Percentiles rank a stretch among this genome's conserved stretches.
These are phyloP conservation scores for Ctena decussata DNA, from an alignment of 2,888 invertebrate species.

Conservation along the genomic window DNA sequence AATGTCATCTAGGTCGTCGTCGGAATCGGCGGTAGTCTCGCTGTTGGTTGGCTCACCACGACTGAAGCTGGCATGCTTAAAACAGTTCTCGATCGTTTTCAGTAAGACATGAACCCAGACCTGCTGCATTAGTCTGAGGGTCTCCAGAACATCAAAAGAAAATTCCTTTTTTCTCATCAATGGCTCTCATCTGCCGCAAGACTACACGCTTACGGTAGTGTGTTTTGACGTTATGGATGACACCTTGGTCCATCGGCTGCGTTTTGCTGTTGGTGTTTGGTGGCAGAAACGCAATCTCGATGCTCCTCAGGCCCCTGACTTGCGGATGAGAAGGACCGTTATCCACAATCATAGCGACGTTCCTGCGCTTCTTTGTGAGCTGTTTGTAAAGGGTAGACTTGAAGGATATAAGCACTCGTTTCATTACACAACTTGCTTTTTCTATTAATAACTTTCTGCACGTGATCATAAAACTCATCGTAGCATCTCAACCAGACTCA, in stretches of 20 bases:
- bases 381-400: too few species aligned
- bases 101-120: slow-evolving; percentile 2
- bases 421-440: too few species aligned
- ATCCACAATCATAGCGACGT: slow-evolving; percentile 63
- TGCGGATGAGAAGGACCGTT: slow-evolving; percentile 68
- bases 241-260: slow-evolving; percentile 73
- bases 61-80: slow-evolving; percentile 20
- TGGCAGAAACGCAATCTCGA: slow-evolving; percentile 68
- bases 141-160: slow-evolving; percentile 16
- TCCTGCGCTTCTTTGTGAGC: not conserved
- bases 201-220: slow-evolving; percentile 51
- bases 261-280: slow-evolving; percentile 67
- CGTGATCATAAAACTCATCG: too few species aligned
- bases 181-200: not conserved
- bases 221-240: slow-evolving; percentile 62
- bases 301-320: slow-evolving; percentile 40
- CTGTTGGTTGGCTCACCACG: not conserved
- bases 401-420: too few species aligned
- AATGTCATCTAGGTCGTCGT: not conserved
- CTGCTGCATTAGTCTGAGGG: slow-evolving; percentile 32
- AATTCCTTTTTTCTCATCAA: not conserved
- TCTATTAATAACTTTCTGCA: too few species aligned
- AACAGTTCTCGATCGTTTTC: slow-evolving; percentile 27
- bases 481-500: too few species aligned
- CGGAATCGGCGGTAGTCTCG: not conserved